Base-by-base conservation (phyloP, 1,140 invertebrate genomes). In the Cotesia typhae region DNA sequence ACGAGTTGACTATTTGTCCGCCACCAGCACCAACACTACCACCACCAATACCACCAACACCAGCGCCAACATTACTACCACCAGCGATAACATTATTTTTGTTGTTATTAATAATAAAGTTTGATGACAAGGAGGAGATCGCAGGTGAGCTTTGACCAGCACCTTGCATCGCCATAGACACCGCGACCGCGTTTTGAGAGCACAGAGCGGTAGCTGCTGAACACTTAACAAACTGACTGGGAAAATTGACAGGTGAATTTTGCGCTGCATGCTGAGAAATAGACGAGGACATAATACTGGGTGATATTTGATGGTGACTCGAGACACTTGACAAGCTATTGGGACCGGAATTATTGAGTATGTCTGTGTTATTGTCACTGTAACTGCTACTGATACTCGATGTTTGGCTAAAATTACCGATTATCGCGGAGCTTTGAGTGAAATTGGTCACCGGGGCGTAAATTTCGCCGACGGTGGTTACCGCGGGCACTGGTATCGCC, bases 401-500 rank as follows among this genome's bases (percentile, higher is more conserved):
- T 55, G 80, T 84, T 37, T 87, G 85, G 55, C 82, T 83, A n/a
- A 87, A 78, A 73, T 81, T 86, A 38, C 80, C 81, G 6, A 85
- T 82, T 55, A 86, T 86, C 1, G 84, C 84, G 5, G 85, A 85
- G 47, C 84, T 85, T 55, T 87, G 85, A 0, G 82, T 84, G 70
- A 87, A 87, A 74, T 83, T 84, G 7, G 82, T 77, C 4, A 86
- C 85, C 3, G 86, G 86, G 9, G 82, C 85, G 41, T 87, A 87
- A 67, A 87, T 86, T 67, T 86, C 85, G 52, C 77, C 78, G 59
- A 67, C 36, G 20, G 72, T 70, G 57, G 70, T 69, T 14, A 65
- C 64, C 10, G 68, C 70, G 9, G 74, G 57, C 3, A 70, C 59
- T 37, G 51, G 74, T 60, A 47, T 70, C 70, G 9, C 55, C 51